A percentile compares a stretch with the other conserved stretches of the same genome.
phyloP scores from a whole-genome alignment of 2,797 vertebrate species.

The Pogonophryne albipinna region DNA sequence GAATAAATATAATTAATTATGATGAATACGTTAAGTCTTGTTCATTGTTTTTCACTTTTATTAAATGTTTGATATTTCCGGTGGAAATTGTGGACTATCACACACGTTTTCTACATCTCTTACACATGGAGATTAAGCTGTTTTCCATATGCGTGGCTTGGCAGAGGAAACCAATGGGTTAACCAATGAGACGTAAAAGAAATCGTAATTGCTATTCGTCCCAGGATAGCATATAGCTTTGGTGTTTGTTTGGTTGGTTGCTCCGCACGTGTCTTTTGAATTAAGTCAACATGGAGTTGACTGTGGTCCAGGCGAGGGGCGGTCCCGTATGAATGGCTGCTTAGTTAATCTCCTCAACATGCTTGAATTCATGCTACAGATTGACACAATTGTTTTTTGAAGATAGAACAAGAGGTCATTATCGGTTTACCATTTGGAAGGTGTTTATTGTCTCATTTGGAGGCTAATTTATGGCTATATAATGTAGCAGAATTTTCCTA shows the following conservation, averaged over 20 bases:
- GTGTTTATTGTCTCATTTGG: background rate
- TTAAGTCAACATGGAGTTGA: slow-evolving; percentile 64
- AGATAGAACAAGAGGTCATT: background rate
- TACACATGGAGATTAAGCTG: slow-evolving; percentile 62
- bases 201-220: slow-evolving; percentile 77
- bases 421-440: slow-evolving; percentile 6
- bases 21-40: no score
- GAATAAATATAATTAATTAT: no score
- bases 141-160: slow-evolving; percentile 59
- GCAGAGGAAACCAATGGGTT: slow-evolving; percentile 72
- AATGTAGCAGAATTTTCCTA: slow-evolving; percentile 1
- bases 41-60: no score
- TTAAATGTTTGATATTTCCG: no score
- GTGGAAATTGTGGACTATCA: no score
- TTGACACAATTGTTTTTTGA: slow-evolving; percentile 33
- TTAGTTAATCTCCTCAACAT: slow-evolving; percentile 55
- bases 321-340: slow-evolving; percentile 47
- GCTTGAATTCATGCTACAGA: slow-evolving; percentile 29
- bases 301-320: slow-evolving; percentile 38
- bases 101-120: slow-evolving; percentile 57
- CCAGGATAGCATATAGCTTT: slow-evolving; percentile 71
- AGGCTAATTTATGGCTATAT: slow-evolving; percentile 6
- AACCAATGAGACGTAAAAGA: slow-evolving; percentile 76
- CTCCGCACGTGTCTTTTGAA: slow-evolving; percentile 60
- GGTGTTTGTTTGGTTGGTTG: slow-evolving; percentile 76